Conservation (phyloP, 2,888 invertebrate genomes). For the Dryococelus australis region DNA sequence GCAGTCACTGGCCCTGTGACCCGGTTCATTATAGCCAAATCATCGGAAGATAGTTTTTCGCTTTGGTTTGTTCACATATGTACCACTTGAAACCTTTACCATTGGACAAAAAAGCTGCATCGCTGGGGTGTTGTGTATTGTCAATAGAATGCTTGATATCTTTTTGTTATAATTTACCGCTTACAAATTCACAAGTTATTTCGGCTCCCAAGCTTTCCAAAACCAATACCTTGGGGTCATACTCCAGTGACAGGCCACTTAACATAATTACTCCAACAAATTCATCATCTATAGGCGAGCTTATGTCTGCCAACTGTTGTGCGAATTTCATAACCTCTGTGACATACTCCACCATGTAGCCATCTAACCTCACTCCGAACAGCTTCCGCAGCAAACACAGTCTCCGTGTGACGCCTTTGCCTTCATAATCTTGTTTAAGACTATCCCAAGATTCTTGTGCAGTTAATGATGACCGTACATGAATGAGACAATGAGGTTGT, state of each 20-base stretch:
- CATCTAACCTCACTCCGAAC: slow-evolving; percentile 7
- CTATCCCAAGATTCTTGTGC: slow-evolving; percentile 35
- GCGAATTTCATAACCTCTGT: background rate
- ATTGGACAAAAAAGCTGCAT: background rate
- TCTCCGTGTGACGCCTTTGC: slow-evolving; percentile 20
- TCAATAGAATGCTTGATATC: background rate
- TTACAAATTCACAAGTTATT: background rate
- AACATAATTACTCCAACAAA: background rate
- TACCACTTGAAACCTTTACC: background rate
- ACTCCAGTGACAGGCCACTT: background rate
- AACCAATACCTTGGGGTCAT: background rate
- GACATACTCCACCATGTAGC: background rate
- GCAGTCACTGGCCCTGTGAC: background rate
- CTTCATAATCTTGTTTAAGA: slow-evolving; percentile 29
- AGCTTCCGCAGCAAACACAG: slow-evolving; percentile 25
- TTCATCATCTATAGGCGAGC: background rate
- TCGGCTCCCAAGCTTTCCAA: background rate
- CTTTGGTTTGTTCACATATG: background rate
- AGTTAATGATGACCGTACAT: slow-evolving; percentile 30
- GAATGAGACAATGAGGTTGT: slow-evolving; percentile 52
- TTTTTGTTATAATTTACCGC: background rate
- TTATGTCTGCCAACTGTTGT: background rate
- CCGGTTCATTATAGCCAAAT: background rate
- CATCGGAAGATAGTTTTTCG: background rate
- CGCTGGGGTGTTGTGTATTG: background rate